Percentiles rank a stretch among this genome's conserved stretches.
phyloP scores from a whole-genome alignment of 2,888 invertebrate genomes.

The Calameuta idolon region DNA sequence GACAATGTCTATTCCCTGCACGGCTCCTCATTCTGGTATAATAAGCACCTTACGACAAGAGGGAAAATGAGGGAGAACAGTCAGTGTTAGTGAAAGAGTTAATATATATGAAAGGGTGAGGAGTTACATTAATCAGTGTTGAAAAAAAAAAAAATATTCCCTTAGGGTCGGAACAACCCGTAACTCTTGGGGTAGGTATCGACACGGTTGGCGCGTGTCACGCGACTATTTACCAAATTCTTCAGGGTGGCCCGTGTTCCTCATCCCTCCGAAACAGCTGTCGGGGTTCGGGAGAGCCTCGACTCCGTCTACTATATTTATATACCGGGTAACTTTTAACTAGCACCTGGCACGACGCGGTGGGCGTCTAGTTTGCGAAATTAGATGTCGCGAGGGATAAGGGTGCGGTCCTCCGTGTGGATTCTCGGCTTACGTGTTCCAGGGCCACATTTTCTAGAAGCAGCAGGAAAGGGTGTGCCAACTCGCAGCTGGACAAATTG shows the following conservation, averaged over 20 bases:
- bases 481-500: background rate
- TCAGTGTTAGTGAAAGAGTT: background rate
- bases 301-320: background rate
- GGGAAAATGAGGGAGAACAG: background rate
- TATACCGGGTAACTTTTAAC: background rate
- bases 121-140: background rate
- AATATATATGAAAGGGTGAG: background rate
- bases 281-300: background rate
- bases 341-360: background rate
- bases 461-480: background rate
- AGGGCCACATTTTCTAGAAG: background rate
- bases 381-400: background rate
- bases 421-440: background rate
- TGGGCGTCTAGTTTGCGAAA: background rate
- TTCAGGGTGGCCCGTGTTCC: conserved; percentile 8
- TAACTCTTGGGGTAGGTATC: background rate
- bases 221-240: conserved; percentile 7
- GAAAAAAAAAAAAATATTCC: background rate
- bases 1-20: background rate
- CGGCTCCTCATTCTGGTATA: background rate
- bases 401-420: background rate
- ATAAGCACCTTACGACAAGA: background rate
- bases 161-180: background rate
- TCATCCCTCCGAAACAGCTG: background rate
- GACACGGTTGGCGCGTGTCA: conserved; percentile 1